A percentile compares a stretch with the other conserved stretches of the same genome.
Evolutionary conservation across 2,888 invertebrate species (phyloP).

Genomic region (Lissonota sp.): DNA sequence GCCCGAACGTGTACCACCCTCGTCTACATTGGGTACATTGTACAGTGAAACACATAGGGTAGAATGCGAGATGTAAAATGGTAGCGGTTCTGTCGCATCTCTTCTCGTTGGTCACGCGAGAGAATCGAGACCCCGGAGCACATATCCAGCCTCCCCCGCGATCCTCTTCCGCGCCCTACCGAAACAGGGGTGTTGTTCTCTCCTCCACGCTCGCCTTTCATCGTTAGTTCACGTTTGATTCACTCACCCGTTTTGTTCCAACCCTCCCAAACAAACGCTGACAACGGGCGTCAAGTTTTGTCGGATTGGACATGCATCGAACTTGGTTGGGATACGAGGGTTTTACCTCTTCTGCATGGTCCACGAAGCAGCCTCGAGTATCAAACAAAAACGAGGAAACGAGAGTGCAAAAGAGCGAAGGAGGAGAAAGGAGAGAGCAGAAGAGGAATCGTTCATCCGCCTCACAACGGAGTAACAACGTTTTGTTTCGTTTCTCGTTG

Average conservation of each 20-base stretch:
- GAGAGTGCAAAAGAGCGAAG: slow-evolving; percentile 15
- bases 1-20: slow-evolving; percentile 34
- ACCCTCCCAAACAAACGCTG: background rate
- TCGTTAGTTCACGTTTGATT: slow-evolving; percentile 20
- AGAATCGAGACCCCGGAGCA: slow-evolving; percentile 8
- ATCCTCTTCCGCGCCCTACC: too few species aligned
- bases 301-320: slow-evolving; percentile 13
- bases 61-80: slow-evolving; percentile 9
- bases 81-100: background rate
- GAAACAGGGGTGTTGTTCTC: too few species aligned
- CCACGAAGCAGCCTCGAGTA: slow-evolving; percentile 10
- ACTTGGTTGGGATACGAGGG: slow-evolving; percentile 19
- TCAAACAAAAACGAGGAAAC: slow-evolving; percentile 56
- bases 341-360: background rate
- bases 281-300: slow-evolving; percentile 51
- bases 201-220: background rate
- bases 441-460: slow-evolving; percentile 40
- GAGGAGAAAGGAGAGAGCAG: background rate
- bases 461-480: slow-evolving; percentile 41
- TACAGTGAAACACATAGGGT: background rate
- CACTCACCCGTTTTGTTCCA: too few species aligned
- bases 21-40: background rate
- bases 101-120: background rate
- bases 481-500: slow-evolving; percentile 45
- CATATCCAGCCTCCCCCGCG: background rate